These are phyloP conservation scores for Rhizomys pruinosus DNA, from an alignment of 2,113 vertebrate genomes.

Conservation along the genomic window DNA sequence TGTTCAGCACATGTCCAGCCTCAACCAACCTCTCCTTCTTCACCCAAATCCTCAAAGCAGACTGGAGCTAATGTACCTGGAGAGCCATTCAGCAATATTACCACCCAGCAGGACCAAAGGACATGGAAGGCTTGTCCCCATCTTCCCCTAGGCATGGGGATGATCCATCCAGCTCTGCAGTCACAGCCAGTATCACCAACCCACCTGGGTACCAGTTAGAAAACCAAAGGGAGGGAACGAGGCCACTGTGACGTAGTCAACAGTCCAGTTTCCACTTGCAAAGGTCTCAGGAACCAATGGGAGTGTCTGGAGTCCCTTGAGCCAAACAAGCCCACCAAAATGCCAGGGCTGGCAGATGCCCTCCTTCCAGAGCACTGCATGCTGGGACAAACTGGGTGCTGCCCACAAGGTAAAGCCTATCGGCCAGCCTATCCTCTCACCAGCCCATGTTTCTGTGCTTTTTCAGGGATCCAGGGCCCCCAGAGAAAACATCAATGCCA, in stretches of 20 bases:
- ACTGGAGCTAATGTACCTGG: background rate
- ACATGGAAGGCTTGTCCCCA: background rate
- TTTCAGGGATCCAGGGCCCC: background rate
- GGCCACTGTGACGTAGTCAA: background rate
- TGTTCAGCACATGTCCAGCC: background rate
- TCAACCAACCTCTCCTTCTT: background rate
- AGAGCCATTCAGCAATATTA: background rate
- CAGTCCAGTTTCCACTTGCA: background rate
- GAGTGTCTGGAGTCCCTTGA: background rate
- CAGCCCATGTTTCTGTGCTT: background rate
- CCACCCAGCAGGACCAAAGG: background rate
- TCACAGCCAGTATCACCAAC: background rate
- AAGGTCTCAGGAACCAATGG: background rate
- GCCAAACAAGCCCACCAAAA: background rate
- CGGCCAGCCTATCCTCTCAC: background rate
- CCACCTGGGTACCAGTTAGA: background rate
- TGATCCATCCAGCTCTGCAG: background rate
- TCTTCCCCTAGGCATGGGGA: background rate
- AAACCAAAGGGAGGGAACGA: background rate
- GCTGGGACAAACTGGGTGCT: background rate
- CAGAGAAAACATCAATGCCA: background rate
- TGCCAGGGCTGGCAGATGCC: background rate
- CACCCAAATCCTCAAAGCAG: too few relatives aligned
- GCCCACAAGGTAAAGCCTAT: background rate
- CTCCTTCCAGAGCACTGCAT: background rate